These are phyloP conservation scores for Phymanthus crucifer DNA, from an alignment of 92 coral and sea anemone genomes.

Conservation along the genomic window DNA sequence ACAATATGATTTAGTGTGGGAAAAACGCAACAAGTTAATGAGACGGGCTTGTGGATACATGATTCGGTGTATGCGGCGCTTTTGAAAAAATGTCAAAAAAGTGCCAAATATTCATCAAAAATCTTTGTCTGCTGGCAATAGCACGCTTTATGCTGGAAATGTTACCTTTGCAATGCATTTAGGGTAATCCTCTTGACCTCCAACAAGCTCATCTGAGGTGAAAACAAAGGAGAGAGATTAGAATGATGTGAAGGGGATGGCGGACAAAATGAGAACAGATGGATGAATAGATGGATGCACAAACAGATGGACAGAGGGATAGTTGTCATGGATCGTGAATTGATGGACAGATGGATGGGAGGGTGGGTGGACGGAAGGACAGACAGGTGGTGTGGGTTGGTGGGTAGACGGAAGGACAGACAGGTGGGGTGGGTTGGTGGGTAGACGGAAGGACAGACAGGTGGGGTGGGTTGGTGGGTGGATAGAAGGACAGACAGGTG, in stretches of 20 bases:
- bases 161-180: slow-evolving; percentile 77
- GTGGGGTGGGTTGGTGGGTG: background rate
- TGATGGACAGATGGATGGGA: slow-evolving; percentile 1
- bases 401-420: too few species aligned
- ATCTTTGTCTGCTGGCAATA: too few species aligned
- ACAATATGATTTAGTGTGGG: too few species aligned
- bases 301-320: background rate
- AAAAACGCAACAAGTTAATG: too few species aligned
- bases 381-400: too few species aligned
- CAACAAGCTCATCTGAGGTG: slow-evolving; percentile 67
- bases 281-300: background rate
- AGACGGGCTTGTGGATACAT: too few species aligned
- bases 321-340: background rate
- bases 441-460: background rate
- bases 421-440: too few species aligned
- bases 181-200: slow-evolving; percentile 80
- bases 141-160: too few species aligned
- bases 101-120: too few species aligned
- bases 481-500: background rate
- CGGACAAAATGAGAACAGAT: background rate
- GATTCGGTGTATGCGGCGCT: too few species aligned
- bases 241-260: background rate
- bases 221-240: background rate
- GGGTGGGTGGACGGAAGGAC: background rate
- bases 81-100: too few species aligned